phyloP scores from a whole-genome alignment of 2,797 vertebrate species.

The Gastrophryne carolinensis region DNA sequence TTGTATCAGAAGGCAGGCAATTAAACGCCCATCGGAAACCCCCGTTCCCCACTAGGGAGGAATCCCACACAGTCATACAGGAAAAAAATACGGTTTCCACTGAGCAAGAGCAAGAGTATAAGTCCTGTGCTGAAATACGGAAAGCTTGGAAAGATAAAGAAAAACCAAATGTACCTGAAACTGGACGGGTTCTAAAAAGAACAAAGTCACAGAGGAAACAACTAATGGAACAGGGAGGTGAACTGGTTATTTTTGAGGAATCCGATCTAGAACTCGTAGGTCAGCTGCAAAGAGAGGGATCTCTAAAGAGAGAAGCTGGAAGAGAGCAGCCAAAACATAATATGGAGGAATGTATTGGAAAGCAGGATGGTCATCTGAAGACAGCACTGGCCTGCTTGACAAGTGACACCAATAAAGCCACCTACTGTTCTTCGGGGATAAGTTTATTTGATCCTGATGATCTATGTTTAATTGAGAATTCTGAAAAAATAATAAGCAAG shows the following conservation, averaged over 20 bases:
- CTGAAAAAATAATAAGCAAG: slow-evolving; percentile 81
- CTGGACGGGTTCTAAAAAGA: neutral
- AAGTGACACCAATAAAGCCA: neutral
- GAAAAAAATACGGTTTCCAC: neutral
- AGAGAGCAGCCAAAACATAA: slow-evolving; percentile 22
- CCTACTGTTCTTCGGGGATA: slow-evolving; percentile 44
- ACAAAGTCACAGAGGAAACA: neutral
- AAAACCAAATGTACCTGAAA: slow-evolving; percentile 48
- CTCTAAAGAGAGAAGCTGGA: neutral
- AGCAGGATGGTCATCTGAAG: slow-evolving; percentile 52
- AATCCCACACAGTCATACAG: too few species aligned
- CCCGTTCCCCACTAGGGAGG: neutral
- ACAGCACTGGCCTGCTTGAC: neutral
- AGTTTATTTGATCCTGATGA: slow-evolving; percentile 67
- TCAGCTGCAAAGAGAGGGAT: neutral
- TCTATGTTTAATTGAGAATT: slow-evolving; percentile 71
- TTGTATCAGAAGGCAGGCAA: neutral
- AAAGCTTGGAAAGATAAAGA: slow-evolving; percentile 71
- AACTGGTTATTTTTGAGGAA: slow-evolving; percentile 58
- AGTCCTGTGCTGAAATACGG: slow-evolving; percentile 69
- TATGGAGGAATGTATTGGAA: neutral
- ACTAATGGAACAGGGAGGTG: neutral
- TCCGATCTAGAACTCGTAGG: slow-evolving; percentile 53
- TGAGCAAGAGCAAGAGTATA: slow-evolving; percentile 60
- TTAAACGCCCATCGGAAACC: neutral